phyloP scores from a whole-genome alignment of 1,140 invertebrate species.

The Monochamus saltuarius region DNA sequence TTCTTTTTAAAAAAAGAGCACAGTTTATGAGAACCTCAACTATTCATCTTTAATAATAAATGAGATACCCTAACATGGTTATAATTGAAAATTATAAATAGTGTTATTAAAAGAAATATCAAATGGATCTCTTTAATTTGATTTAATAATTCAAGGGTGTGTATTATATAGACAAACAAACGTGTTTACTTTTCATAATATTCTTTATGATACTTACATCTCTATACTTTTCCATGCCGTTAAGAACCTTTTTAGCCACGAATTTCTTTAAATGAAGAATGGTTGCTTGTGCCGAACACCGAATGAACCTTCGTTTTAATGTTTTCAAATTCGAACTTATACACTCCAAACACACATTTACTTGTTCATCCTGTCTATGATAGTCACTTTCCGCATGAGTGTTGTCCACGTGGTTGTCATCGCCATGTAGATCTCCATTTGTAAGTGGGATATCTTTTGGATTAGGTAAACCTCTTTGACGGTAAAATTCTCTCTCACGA shows the following conservation, averaged over 20 bases:
- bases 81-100: no score
- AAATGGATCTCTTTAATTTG: no score
- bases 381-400: constrained; percentile 84
- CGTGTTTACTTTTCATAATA: no score
- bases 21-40: no score
- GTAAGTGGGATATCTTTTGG: constrained; percentile 83
- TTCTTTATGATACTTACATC: constrained; percentile 76
- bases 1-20: no score
- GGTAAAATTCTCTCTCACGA: constrained; percentile 85
- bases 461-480: constrained; percentile 77
- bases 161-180: no score
- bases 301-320: constrained; percentile 84
- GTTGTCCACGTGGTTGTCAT: constrained; percentile 64
- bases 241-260: constrained; percentile 93
- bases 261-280: constrained; percentile 98
- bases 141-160: no score
- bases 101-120: no score
- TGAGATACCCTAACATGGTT: no score
- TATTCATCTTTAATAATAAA: no score
- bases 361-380: constrained; percentile 94
- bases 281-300: constrained; percentile 93
- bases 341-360: constrained; percentile 87
- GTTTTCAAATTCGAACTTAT: constrained; percentile 81
- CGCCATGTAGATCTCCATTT: constrained; percentile 60
- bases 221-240: constrained; percentile 88